Base-by-base conservation (phyloP, 2,113 vertebrate genomes). In the Isichthys henryi region DNA sequence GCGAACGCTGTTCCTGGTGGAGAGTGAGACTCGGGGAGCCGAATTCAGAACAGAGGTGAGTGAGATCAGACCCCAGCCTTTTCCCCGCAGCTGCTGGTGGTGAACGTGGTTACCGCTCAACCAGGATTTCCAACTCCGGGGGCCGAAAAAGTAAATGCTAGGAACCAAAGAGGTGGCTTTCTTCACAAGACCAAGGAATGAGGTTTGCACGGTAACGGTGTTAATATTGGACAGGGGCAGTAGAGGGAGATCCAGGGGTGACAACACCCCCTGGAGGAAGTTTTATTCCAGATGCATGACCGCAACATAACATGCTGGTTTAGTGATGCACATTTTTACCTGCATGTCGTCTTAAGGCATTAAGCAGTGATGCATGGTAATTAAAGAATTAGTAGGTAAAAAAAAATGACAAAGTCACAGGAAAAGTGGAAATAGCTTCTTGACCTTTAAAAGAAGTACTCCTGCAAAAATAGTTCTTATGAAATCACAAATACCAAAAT, bases 1-100 rank as follows among this genome's bases (percentile, higher is more conserved):
- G 91, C 94, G 96, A 53, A 96, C 97, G 90, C 94, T 99, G 9
- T 92, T 99, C 87, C 94, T 94, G 87, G 95, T 96, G n/a, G 96
- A 97, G 85, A 96, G 96, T 17, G 93, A 94, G 0, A 94, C 94
- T 6, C 95, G 23, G 56, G 23, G 56, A n/a, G 23, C 21, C 0
- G 56, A 62, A 23, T 1, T 97, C 92, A 94, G 93, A 0, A 97
- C 98, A 90, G 97, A 96, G 94, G 98, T 99, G 91, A 92, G 95
- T 93, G 19, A 35, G 23, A 23, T 3, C 48, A 17, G 7, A 58
- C 6, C 83, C 58, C 58, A n/a, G 27, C 27, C n/a, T 70, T 70
- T 3, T 31, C 27, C 3, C 62, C 11, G 62, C 10, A 70, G 62
- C n/a, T 13, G 27, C 62, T 70, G 27, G 9, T 1, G n/a, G n/a